Evolutionary conservation across 2,888 invertebrate genomes (phyloP), one percentile per base, ranked within the genome.

Genomic region (Atherix ibis): DNA sequence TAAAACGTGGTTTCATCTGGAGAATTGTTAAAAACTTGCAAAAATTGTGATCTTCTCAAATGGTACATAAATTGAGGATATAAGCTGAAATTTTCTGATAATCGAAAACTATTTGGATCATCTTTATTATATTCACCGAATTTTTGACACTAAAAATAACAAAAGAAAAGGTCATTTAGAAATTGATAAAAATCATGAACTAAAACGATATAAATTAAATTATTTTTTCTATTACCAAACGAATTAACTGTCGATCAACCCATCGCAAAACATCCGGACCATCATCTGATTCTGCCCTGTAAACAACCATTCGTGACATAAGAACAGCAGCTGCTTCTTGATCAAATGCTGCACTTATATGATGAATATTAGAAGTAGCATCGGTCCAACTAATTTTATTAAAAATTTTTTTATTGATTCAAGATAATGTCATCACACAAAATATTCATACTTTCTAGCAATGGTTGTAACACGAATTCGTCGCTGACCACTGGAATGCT

Each of bases 11-110:
- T 98, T 67, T 99, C 98, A 62, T 98, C 98, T 1, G 98, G 98
- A 26, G 94, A 95, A 68, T 98, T 98, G 66, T 98, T 98, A 66
- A 99, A 98, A 29, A 98, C 97, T 69, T 97, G 97, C 44, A 98
- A 70, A 65, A 99, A 99, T 65, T 97, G 98, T 17, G 97, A 98
- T 45, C 98, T 74, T 27, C 98, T 72, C 50, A 99, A 65, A 56
- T 99, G 98, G 63, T 97, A 99, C 95, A 99, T 97, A 63, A 98
- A 99, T 64, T 98, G 98, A 27, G 98, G 98, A 66, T 95, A 99
- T 38, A 99, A 67, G 39, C 91, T 89, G 65, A 98, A 98, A 65
- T 94, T 95, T 56, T 95, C 95, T 3, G 85, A 78, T 39, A 98
- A 72, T 32, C 94, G 73, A 67, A 98, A 98, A 45, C 92, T 91